Base-by-base conservation (phyloP, 92 coral and sea anemone genomes). In the Diadumene lineata region DNA sequence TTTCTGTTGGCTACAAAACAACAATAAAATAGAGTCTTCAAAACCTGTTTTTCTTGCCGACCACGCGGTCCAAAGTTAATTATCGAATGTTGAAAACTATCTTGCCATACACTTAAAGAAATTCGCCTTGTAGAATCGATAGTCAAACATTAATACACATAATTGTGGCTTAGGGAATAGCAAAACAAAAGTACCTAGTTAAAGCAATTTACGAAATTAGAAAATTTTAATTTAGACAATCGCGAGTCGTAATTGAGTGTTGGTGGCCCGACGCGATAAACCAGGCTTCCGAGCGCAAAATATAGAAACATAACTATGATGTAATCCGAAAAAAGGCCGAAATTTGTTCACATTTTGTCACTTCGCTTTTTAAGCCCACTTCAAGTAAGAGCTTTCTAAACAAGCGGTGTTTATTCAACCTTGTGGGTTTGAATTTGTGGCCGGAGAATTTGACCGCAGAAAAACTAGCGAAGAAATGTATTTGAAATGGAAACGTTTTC, bases 371-470 rank as follows among this genome's bases (percentile, higher is more conserved):
- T 38, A 38, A 38, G 48, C 48, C 31, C 31, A 58, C 63, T 19
- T 9, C 25, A 51, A 4, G 48, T 38, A 38, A 38, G 48, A 38
- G 48, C 7, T 38, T 38, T 38, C 48, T 38, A 38, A 38, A 38
- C 48, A 38, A 13, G 7, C 48, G 13, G 7, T 38, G 48, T 38
- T 38, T 30, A 30, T 70, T 70, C 75, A 57, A 51, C 4, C 15
- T 0, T 18, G 53, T 43, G 57, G 46, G 75, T 70, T 72, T 72
- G 31, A 19, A 32, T 32, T 32, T 56, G 77, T 56, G 77, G 77
- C 56, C 55, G 56, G 66, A 61, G 23, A 11, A 16, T 8, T 9
- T 43, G 63, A 72, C 77, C 77, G 18, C 77, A 72, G 55, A 55
- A 56, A 19, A 2, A 9, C 30, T 21, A 72, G 25, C 77, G 63